Base-by-base conservation (phyloP, 2,888 invertebrate species). In the Parnassius glacialis region DNA sequence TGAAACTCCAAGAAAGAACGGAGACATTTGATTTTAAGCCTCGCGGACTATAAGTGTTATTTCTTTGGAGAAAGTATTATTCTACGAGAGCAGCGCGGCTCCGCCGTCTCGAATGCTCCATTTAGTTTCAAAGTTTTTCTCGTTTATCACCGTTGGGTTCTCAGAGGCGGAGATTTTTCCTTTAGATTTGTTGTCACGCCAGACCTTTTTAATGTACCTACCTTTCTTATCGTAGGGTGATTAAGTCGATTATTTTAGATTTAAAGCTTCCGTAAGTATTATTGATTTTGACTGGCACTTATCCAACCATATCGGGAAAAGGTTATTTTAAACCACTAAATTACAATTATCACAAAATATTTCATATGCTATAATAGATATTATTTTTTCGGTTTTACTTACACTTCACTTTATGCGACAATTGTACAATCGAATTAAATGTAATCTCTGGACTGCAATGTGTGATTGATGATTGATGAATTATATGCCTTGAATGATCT, bases 101-200 rank as follows among this genome's bases (percentile, higher is more conserved):
- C 83, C 85, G 83, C 81, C 90, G 88, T 87, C 87, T 89, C 89
- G 88, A 91, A 90, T 89, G 89, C 90, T 90, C 91, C 91, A 90
- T 91, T 91, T 90, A 91, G 90, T 90, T 90, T 85, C 89, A 89
- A 91, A 91, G 90, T 90, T 91, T 91, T 91, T 91, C 91, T 90
- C 91, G 91, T 91, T 91, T 91, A 91, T 91, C 91, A 90, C 90
- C 90, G 90, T 84, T 89, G 89, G 90, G 88, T 85, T 88, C 89
- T 87, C 88, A 83, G 85, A 87, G 87, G 85, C 88, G 88, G 90
- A 90, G 89, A 90, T 91, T 90, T 92, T 91, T 90, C 90, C 90
- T 88, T 87, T 90, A 92, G 90, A 91, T 92, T 92, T 92, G 91
- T 92, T 91, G 91, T 91, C 91, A 90, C 89, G 90, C 90, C 92